Evolutionary conservation across 2,888 invertebrate genomes (phyloP), one percentile per base, ranked within the genome.

Genomic region (Carpatolechia fugitivella): DNA sequence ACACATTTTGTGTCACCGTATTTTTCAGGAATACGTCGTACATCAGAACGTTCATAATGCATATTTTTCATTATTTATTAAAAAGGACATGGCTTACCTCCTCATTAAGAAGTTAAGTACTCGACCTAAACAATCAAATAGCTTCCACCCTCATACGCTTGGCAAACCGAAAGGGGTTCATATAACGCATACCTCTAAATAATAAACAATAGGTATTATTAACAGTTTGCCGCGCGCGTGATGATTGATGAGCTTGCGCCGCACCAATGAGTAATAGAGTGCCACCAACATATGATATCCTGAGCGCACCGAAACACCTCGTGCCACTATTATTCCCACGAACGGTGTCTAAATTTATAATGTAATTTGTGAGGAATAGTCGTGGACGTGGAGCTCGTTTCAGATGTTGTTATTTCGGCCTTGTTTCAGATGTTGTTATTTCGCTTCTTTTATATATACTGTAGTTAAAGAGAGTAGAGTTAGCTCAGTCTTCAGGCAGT

Each of bases 201-300:
- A 63, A 64, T 70, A 72, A 74, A 84, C 82, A 84, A 81, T 83
- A 78, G 79, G 75, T 74, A 48, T 48, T 54, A 47, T 53, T 53
- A 46, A 46, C 53, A 53, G 33, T 53, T 46, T 29, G 58, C 57
- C 59, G 53, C 31, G 63, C 60, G 60, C 64, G 62, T 62, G 44
- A 82, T 86, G 87, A 87, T 87, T 85, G 87, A 89, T 89, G 86
- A 82, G 69, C 44, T 1, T 56, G 54, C 64, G 29, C 64, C 64
- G 68, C 65, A 70, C 70, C 76, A 72, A 78, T 87, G 86, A 89
- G 76, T 82, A 83, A 87, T 86, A 82, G 83, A 76, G 82, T 80
- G 79, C 78, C 75, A 78, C 70, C 64, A 78, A 72, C 83, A 80
- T 83, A 78, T 78, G 82, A 82, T 80, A 80, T 76, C 76, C 72